Conservation (phyloP, 1,140 invertebrate genomes). For the Coptotermes formosanus region DNA sequence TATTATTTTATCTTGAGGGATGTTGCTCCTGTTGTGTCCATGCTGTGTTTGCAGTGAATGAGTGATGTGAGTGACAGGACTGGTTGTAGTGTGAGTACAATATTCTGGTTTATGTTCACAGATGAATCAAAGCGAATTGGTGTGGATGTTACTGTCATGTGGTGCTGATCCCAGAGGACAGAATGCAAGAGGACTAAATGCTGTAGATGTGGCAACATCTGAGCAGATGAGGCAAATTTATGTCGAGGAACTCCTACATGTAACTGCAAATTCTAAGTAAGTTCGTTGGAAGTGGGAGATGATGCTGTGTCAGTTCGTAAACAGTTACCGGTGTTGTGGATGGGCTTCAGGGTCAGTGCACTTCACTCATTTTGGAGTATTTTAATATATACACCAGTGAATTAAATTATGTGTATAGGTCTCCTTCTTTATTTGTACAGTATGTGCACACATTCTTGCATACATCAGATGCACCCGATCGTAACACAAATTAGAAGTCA, state of each 20-base stretch:
- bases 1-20: neutral
- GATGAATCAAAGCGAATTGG: conserved; percentile 59
- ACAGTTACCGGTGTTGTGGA: too few species aligned
- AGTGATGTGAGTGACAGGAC: neutral
- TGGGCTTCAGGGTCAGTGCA: too few species aligned
- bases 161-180: conserved; percentile 60
- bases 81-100: neutral
- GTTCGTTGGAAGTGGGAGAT: too few species aligned
- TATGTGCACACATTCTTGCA: too few species aligned
- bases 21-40: neutral
- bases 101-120: conserved; percentile 41
- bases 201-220: conserved; percentile 55
- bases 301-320: too few species aligned
- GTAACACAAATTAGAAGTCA: too few species aligned
- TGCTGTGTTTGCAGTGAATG: neutral
- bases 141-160: conserved; percentile 57
- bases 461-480: too few species aligned
- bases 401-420: too few species aligned
- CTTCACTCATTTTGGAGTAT: too few species aligned
- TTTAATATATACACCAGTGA: too few species aligned
- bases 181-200: conserved; percentile 56
- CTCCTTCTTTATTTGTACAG: too few species aligned
- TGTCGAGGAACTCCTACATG: conserved; percentile 62
- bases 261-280: conserved; percentile 63
- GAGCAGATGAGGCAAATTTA: conserved; percentile 58